These are phyloP conservation scores for Blastomussa wellsi DNA, from an alignment of 92 coral and sea anemone genomes.

Conservation along the genomic window DNA sequence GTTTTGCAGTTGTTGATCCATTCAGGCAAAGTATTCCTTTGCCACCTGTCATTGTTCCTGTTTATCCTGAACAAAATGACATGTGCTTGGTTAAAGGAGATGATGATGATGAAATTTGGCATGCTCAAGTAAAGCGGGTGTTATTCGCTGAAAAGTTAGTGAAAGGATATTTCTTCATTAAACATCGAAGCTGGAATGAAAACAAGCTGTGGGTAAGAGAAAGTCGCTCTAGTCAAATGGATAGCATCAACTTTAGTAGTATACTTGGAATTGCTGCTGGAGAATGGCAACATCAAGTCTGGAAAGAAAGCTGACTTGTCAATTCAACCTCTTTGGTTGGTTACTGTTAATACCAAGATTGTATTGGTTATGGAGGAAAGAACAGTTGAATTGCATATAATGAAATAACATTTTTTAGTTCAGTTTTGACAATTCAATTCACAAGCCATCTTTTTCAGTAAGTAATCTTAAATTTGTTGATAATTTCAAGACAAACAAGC, in stretches of 20 bases:
- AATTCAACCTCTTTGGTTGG: neutral
- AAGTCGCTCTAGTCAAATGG: constrained; percentile 50
- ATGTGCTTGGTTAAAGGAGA: no score
- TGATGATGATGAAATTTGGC: no score
- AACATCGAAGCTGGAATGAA: constrained; percentile 52
- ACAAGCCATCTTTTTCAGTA: neutral
- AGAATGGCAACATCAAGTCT: constrained; percentile 37
- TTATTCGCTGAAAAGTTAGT: constrained; percentile 46
- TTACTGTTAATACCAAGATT: neutral
- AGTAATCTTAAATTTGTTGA: neutral
- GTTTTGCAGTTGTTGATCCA: no score
- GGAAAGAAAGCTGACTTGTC: constrained; percentile 45
- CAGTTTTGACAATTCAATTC: neutral
- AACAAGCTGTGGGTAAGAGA: constrained; percentile 65
- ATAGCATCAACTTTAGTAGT: no score
- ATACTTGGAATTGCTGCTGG: constrained; percentile 40
- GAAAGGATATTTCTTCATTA: constrained; percentile 51
- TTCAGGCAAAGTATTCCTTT: constrained; percentile 56
- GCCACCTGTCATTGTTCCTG: constrained; percentile 63
- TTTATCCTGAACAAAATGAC: constrained; percentile 44
- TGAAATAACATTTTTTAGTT: neutral
- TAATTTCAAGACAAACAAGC: neutral
- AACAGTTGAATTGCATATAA: constrained; percentile 11
- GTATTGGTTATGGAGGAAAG: constrained; percentile 9
- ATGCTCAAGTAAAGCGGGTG: no score